Base-by-base conservation (phyloP, 2,888 invertebrate genomes). In the Theretra japonica region DNA sequence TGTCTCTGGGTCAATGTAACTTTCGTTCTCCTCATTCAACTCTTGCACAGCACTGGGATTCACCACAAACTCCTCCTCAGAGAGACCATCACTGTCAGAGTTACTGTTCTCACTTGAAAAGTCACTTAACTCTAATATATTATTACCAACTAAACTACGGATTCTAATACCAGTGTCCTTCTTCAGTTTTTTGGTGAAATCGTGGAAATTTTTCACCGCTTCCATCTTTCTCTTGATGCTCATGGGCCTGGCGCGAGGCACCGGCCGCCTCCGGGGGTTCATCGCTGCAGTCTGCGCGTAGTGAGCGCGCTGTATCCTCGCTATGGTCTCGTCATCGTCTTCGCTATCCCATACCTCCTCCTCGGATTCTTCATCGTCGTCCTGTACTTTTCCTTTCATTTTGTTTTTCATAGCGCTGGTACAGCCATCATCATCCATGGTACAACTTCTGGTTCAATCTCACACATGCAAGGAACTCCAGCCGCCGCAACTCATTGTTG, bases 131-230 rank as follows among this genome's bases (percentile, higher is more conserved):
- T 94, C 94, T 88, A 95, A 88, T 74, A 95, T 83, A 82, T 93
- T 91, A 77, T 92, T 92, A 75, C 94, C 94, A 75, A 92, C 92
- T 85, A 95, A 88, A 77, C 95, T 92, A 75, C 92, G 90, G 76
- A 95, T 95, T 72, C 88, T 87, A 78, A 95, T 91, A 75, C 95
- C 95, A 76, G 95, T 94, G 85, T 95, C 95, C 82, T 94, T 90
- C 83, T 95, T 95, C 25, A 95, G 88, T 85, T 93, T 94, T 82
- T 95, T 95, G 7, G 95, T 95, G 78, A 95, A 95, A 79, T 95
- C 87, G 77, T 94, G 94, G 77, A 95, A 95, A 76, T 85, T 91
- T 85, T 90, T 94, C 11, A 95, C 94, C 48, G 95, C 95, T 88
- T 95, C 94, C 86, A 94, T 86, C 85, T 95, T 95, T 73, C 94